Base-by-base conservation (phyloP, 2,888 invertebrate genomes). In the Meliscaeva auricollis region DNA sequence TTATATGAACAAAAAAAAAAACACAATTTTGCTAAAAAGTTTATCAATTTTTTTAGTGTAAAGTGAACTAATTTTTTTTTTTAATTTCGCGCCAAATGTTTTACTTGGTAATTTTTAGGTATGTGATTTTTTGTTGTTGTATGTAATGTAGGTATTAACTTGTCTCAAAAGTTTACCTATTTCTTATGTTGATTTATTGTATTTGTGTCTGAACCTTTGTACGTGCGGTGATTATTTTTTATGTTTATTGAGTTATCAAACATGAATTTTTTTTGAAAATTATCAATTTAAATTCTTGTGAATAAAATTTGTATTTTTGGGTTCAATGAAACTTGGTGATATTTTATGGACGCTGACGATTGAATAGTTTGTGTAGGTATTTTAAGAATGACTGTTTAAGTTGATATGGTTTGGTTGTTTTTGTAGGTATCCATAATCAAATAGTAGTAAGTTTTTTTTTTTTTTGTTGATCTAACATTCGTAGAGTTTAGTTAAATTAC, bases 41-140 rank as follows among this genome's bases (percentile, higher is more conserved):
- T 38, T 38, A 38, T 8, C 11, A 2, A n/a, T 8, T 3, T 62
- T 44, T 26, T 15, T 44, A 64, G 7, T 73, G 78, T 83, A 68
- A 70, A 69, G 73, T 83, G 73, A 64, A 83, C n/a, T n/a, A n/a
- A n/a, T n/a, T n/a, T n/a, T 26, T 78, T 60, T 46, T 35, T 46
- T n/a, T 9, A 41, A 38, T 58, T 70, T 78, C 68, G 68, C 78
- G 73, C 73, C 78, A 73, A 82, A 73, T 26, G 22, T 41, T 13
- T 22, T 38, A 35, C 9, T 41, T 41, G 13, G 2, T 22, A 38
- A 7, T 22, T n/a, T 60, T 41, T 22, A n/a, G 20, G n/a, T 17
- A 15, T 41, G 6, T n/a, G n/a, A n/a, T n/a, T n/a, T n/a, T n/a
- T n/a, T n/a, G n/a, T n/a, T n/a, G n/a, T n/a, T n/a, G n/a, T n/a